Evolutionary conservation across 2,113 vertebrate species (phyloP).

Genomic region (Cercopithecus mona): DNA sequence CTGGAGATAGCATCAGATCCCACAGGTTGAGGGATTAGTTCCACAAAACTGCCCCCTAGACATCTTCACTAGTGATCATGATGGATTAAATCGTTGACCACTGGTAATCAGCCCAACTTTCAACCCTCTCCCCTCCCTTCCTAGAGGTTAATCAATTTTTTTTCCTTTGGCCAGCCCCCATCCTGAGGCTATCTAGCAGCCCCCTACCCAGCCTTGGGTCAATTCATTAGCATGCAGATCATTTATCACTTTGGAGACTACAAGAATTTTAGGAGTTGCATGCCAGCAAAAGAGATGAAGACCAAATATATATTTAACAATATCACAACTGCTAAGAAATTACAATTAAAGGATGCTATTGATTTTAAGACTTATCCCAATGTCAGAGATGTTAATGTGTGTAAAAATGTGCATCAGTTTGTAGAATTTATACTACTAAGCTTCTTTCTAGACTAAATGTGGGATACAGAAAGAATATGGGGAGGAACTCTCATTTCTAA

Average conservation of each 20-base stretch:
- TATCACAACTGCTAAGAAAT: not conserved
- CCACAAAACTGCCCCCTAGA: not conserved
- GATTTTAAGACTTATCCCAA: constrained; percentile 19
- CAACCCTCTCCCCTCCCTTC: not conserved
- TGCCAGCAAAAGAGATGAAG: not conserved
- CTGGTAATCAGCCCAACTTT: not conserved
- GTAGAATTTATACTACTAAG: not conserved
- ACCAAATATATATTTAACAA: not conserved
- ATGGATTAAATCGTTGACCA: not conserved
- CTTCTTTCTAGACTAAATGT: constrained; percentile 11
- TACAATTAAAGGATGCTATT: not conserved
- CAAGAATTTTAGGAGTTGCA: not conserved
- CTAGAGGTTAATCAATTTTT: not conserved
- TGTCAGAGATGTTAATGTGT: not conserved
- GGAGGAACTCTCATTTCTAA: not conserved
- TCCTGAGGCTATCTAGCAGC: not conserved
- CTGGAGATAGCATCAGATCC: not conserved
- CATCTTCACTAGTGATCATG: not conserved
- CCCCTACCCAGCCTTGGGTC: not conserved
- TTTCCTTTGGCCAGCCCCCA: not conserved
- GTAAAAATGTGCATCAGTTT: not conserved
- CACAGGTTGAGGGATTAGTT: not conserved
- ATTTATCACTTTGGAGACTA: not conserved
- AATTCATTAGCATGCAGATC: not conserved
- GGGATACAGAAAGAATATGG: not conserved